Base-by-base conservation (phyloP, 1,140 invertebrate species). In the Dendrolimus punctatus region DNA sequence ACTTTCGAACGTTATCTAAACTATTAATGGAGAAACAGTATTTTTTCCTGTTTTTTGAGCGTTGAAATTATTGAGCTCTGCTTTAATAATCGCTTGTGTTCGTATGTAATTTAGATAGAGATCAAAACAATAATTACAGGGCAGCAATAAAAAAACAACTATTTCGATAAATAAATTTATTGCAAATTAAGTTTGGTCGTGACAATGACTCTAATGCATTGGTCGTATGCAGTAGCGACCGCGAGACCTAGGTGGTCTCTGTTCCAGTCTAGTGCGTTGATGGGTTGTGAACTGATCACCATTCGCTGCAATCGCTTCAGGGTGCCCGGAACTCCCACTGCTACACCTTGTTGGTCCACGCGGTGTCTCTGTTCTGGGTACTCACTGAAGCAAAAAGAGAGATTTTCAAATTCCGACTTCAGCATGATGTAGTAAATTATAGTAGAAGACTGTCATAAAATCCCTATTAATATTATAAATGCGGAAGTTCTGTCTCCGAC, bases 191-290 rank as follows among this genome's bases (percentile, higher is more conserved):
- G 87, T 87, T 97, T 98, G 3, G 97, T 99, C 7, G 94, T 93
- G 49, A 98, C 93, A 41, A 98, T 73, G 5, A 98, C 91, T 23
- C 96, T 88, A n/a, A 99, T 74, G 53, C 91, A 93, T 83, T 99
- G 97, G 88, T 99, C 97, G 79, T 98, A 98, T 0, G 96, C 91
- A 4, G 95, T 95, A 71, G 95, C 96, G 4, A 98, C 92, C 41
- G 93, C 94, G 0, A 99, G 85, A 8, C 97, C 97, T 40, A 91
- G 78, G 80, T 98, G 98, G 74, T 98, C 96, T 2, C 91, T 90
- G 80, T 94, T 96, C 97, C 97, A 99, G 73, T 98, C 95, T 58
- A 96, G 93, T 4, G 93, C 91, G 68, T 93, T 93, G 48, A 99
- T 92, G 0, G 97, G 97, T 77, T 99, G 97, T n/a, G 93, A 89